Base-by-base conservation (phyloP, 2,888 invertebrate genomes). In the Limulus polyphemus region DNA sequence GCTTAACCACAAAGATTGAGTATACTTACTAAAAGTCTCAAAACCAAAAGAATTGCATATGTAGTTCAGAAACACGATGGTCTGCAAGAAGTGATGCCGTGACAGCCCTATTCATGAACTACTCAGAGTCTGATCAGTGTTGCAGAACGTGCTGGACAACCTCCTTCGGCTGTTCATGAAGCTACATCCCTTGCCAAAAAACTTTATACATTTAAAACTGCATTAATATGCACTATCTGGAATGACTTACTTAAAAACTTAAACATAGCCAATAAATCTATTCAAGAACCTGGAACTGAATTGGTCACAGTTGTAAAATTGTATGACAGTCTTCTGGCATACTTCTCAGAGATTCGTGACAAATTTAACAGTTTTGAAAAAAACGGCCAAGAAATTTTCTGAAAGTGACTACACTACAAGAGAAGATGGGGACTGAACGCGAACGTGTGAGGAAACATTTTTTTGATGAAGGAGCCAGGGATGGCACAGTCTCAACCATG, bases 81-180 rank as follows among this genome's bases (percentile, higher is more conserved):
- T 62, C 17, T 13, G 58, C 62, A 0, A 49, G 51, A 47, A 58
- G 58, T 12, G 51, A 49, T 54, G 62, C 62, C 3, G 50, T 52
- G 2, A 58, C 49, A 16, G 49, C 58, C 10, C 3, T 62, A 17
- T 13, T 12, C 13, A 13, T 58, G 56, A 50, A 47, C 11, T 62
- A 62, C 47, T 7, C 14, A 16, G 50, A 55, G 12, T n/a, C n/a
- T n/a, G n/a, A n/a, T n/a, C n/a, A n/a, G n/a, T n/a, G n/a, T n/a
- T n/a, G n/a, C n/a, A n/a, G n/a, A n/a, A n/a, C n/a, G n/a, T n/a
- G n/a, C n/a, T n/a, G n/a, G n/a, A n/a, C n/a, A n/a, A n/a, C n/a
- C n/a, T n/a, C n/a, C n/a, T n/a, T n/a, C n/a, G n/a, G n/a, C n/a
- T n/a, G n/a, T n/a, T n/a, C n/a, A n/a, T n/a, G n/a, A n/a, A n/a